phyloP scores from a whole-genome alignment of 1,140 invertebrate genomes.

The Yoshiicerus persimilis region DNA sequence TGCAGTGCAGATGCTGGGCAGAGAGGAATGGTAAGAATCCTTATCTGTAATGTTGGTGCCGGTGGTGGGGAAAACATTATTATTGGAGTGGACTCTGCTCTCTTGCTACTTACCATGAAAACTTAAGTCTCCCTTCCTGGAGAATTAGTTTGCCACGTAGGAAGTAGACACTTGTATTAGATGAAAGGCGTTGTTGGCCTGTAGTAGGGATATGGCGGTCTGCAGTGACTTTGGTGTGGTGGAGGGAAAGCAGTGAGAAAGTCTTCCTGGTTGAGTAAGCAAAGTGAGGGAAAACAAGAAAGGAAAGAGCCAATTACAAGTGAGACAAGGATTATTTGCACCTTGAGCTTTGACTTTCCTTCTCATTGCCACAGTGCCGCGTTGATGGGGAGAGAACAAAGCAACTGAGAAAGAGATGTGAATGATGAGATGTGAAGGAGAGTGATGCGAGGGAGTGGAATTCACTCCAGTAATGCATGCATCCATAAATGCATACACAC shows the following conservation, averaged over 20 bases:
- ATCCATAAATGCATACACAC: background rate
- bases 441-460: background rate
- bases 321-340: conserved; percentile 25
- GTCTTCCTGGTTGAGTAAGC: background rate
- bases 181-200: no score
- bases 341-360: conserved; percentile 1
- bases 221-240: background rate
- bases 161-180: background rate
- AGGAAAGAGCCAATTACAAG: background rate
- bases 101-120: background rate
- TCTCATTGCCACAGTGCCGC: background rate
- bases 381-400: conserved; percentile 7
- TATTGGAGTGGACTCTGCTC: conserved; percentile 11
- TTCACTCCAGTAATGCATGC: background rate
- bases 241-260: background rate
- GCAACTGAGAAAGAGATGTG: background rate
- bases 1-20: background rate
- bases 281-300: conserved; percentile 14
- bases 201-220: background rate
- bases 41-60: conserved; percentile 2
- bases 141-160: background rate
- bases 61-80: conserved; percentile 16
- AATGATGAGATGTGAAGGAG: background rate
- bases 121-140: background rate
- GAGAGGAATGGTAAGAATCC: background rate